A percentile compares a stretch with the other conserved stretches of the same genome.
Evolutionary conservation across 2,888 invertebrate species (phyloP).

Genomic region (Drosophila meridiana): DNA sequence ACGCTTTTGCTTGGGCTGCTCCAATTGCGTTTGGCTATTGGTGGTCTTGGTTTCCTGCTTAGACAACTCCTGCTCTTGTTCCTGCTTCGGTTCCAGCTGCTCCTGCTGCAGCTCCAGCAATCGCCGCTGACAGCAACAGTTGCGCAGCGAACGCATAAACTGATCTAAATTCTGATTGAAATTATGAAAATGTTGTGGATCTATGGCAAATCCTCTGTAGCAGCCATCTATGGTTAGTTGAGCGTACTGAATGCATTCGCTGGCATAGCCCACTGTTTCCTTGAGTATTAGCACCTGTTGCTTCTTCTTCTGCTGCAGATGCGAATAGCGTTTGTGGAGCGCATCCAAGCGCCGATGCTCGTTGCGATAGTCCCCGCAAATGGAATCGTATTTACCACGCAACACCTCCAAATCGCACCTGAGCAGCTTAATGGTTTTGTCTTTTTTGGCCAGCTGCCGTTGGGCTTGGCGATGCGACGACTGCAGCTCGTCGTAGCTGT

Average conservation of each 20-base stretch:
- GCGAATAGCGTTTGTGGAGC: constrained; percentile 74
- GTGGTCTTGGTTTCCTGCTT: background rate
- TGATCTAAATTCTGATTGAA: constrained; percentile 73
- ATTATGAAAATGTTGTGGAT: constrained; percentile 28
- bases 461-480: constrained; percentile 77
- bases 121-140: constrained; percentile 52
- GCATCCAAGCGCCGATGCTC: constrained; percentile 71
- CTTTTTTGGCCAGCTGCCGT: constrained; percentile 78
- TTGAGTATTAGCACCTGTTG: constrained; percentile 73
- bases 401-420: constrained; percentile 74
- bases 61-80: background rate
- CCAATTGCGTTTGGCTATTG: background rate
- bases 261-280: constrained; percentile 73
- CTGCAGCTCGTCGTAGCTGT: constrained; percentile 80
- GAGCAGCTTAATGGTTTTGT: constrained; percentile 66
- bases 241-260: constrained; percentile 73
- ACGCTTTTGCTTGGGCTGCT: constrained; percentile 4
- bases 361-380: constrained; percentile 72
- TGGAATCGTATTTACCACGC: constrained; percentile 72
- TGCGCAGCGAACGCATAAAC: constrained; percentile 66
- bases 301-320: constrained; percentile 76
- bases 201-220: constrained; percentile 20
- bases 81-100: too few species aligned
- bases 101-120: constrained; percentile 32
- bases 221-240: constrained; percentile 58